phyloP scores from a whole-genome alignment of 2,888 invertebrate genomes.

The Cheilosia urbana region DNA sequence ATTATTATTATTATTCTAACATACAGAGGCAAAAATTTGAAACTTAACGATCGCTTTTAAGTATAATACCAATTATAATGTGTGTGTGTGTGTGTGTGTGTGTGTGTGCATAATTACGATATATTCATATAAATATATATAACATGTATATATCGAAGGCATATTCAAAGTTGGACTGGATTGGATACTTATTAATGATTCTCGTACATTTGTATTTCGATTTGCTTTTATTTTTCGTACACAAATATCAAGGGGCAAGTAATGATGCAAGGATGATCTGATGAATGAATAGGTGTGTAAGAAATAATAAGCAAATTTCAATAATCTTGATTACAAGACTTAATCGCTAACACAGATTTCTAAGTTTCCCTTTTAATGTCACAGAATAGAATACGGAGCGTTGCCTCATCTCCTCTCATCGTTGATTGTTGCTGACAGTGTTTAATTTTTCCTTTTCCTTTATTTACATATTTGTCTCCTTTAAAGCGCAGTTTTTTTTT shows the following conservation, averaged over 20 bases:
- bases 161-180: slow-evolving; percentile 66
- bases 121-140: slow-evolving; percentile 48
- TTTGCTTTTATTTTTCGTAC: slow-evolving; percentile 23
- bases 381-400: slow-evolving; percentile 65
- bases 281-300: slow-evolving; percentile 3
- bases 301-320: slow-evolving; percentile 29
- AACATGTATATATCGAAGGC: slow-evolving; percentile 55
- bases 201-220: slow-evolving; percentile 20
- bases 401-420: slow-evolving; percentile 44
- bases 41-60: slow-evolving; percentile 51
- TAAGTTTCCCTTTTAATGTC: slow-evolving; percentile 74
- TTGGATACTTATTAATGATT: slow-evolving; percentile 39
- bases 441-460: slow-evolving; percentile 28
- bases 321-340: slow-evolving; percentile 53
- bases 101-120: slow-evolving; percentile 25
- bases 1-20: slow-evolving; percentile 26
- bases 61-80: slow-evolving; percentile 35
- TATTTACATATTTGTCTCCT: slow-evolving; percentile 50
- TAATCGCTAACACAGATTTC: slow-evolving; percentile 70
- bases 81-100: slow-evolving; percentile 29
- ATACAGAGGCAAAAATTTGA: slow-evolving; percentile 62
- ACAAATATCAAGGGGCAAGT: slow-evolving; percentile 68
- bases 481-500: slow-evolving; percentile 37
- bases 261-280: slow-evolving; percentile 22
- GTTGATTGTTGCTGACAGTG: slow-evolving; percentile 53